Percentiles rank a stretch among this genome's conserved stretches.
These are phyloP conservation scores for Nipponia nippon DNA, from an alignment of 2,113 vertebrate genomes.

Conservation along the genomic window DNA sequence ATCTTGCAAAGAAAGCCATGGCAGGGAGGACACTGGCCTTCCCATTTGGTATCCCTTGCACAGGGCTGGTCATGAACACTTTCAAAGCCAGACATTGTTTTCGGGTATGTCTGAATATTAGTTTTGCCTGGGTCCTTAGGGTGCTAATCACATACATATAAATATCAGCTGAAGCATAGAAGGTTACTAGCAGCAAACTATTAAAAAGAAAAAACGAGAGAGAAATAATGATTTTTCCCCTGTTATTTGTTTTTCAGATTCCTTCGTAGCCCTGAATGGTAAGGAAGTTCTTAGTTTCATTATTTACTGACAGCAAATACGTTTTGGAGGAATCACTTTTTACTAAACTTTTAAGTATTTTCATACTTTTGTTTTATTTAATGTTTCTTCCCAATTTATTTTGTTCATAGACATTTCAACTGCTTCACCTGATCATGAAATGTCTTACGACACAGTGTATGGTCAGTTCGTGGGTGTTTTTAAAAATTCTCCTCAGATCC, in stretches of 20 bases:
- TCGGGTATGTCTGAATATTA: not conserved
- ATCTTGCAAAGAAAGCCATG: not conserved
- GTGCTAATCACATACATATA: not conserved
- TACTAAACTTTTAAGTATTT: constrained; percentile 54
- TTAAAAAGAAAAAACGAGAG: not conserved
- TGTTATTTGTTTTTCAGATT: constrained; percentile 85
- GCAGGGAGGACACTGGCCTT: not conserved
- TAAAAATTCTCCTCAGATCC: constrained; percentile 18
- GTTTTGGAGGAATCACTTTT: constrained; percentile 50
- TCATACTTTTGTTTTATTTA: constrained; percentile 50
- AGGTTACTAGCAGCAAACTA: constrained; percentile 1
- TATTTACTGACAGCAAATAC: constrained; percentile 53
- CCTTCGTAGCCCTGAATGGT: constrained; percentile 97
- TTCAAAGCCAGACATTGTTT: not conserved
- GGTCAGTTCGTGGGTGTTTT: constrained; percentile 77
- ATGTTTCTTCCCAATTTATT: constrained; percentile 74
- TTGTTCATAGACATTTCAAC: constrained; percentile 88
- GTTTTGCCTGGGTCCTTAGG: not conserved
- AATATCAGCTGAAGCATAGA: not conserved
- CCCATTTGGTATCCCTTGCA: not conserved
- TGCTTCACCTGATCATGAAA: constrained; percentile 87
- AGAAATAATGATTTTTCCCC: constrained; percentile 66
- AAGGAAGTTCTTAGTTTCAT: constrained; percentile 75
- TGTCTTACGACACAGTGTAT: constrained; percentile 79
- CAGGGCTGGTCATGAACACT: not conserved